phyloP scores from a whole-genome alignment of 2,888 invertebrate genomes.

The Zygaena filipendulae region DNA sequence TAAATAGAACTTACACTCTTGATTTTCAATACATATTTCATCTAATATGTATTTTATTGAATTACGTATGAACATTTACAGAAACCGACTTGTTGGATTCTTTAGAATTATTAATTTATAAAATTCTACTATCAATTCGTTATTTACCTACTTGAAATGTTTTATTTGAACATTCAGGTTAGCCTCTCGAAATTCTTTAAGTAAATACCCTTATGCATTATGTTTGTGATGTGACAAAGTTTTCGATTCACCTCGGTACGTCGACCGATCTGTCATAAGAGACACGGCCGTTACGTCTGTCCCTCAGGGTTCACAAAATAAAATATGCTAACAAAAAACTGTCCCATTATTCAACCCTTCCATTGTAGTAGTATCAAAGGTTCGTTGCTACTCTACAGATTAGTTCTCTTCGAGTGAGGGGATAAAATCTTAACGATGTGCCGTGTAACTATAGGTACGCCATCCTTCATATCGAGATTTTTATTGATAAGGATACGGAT shows the following conservation, averaged over 20 bases:
- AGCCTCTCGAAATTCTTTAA: too few relatives aligned
- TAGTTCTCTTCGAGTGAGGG: slow-evolving; percentile 47
- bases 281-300: slow-evolving; percentile 26
- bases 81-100: too few relatives aligned
- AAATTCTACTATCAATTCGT: too few relatives aligned
- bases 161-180: slow-evolving; percentile 12
- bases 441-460: slow-evolving; percentile 38
- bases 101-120: too few relatives aligned
- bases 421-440: slow-evolving; percentile 65
- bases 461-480: slow-evolving; percentile 55
- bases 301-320: slow-evolving; percentile 36
- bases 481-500: slow-evolving; percentile 49
- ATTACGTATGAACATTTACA: too few relatives aligned
- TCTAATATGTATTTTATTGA: too few relatives aligned
- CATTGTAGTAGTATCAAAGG: slow-evolving; percentile 34
- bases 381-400: slow-evolving; percentile 44
- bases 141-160: too few relatives aligned
- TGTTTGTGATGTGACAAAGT: too few relatives aligned
- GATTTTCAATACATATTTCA: too few relatives aligned
- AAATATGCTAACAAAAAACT: slow-evolving; percentile 42
- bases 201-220: too few relatives aligned
- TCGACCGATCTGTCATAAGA: slow-evolving; percentile 52
- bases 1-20: too few relatives aligned
- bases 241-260: too few relatives aligned
- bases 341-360: slow-evolving; percentile 56